These are phyloP conservation scores for Apotomis capreana DNA, from an alignment of 2,888 invertebrate species.

Conservation along the genomic window DNA sequence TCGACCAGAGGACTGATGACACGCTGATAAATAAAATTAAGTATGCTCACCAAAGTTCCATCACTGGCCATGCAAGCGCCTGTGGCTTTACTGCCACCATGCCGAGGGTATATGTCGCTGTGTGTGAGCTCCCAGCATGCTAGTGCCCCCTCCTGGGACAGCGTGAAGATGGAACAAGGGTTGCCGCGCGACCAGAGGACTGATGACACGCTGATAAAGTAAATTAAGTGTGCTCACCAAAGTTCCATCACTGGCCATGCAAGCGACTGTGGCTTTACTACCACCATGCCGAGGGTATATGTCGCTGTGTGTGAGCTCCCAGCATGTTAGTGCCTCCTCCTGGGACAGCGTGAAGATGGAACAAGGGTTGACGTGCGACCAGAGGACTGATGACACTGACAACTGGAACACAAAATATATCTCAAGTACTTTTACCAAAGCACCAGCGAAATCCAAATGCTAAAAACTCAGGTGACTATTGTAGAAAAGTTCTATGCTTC, in stretches of 20 bases:
- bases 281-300: conserved; percentile 50
- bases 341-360: conserved; percentile 54
- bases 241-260: conserved; percentile 47
- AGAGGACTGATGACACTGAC: conserved; percentile 57
- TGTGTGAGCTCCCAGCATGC: conserved; percentile 63
- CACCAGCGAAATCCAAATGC: no score
- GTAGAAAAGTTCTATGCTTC: no score
- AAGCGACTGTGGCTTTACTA: conserved; percentile 47
- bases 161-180: conserved; percentile 61
- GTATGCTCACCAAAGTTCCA: conserved; percentile 54
- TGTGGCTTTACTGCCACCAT: conserved; percentile 46
- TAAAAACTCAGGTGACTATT: no score
- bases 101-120: conserved; percentile 62
- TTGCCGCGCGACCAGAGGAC: conserved; percentile 61
- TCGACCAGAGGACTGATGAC: conserved; percentile 56
- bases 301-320: conserved; percentile 70
- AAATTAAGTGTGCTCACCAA: conserved; percentile 53
- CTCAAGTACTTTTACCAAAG: no score
- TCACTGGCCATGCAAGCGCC: conserved; percentile 46
- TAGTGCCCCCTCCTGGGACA: conserved; percentile 51
- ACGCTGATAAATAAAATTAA: background rate
- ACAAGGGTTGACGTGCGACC: conserved; percentile 67
- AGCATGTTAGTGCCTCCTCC: conserved; percentile 53
- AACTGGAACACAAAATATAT: conserved; percentile 49
- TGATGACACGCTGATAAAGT: no score